phyloP scores from a whole-genome alignment of 2,888 invertebrate genomes.

The Agelastica alni region DNA sequence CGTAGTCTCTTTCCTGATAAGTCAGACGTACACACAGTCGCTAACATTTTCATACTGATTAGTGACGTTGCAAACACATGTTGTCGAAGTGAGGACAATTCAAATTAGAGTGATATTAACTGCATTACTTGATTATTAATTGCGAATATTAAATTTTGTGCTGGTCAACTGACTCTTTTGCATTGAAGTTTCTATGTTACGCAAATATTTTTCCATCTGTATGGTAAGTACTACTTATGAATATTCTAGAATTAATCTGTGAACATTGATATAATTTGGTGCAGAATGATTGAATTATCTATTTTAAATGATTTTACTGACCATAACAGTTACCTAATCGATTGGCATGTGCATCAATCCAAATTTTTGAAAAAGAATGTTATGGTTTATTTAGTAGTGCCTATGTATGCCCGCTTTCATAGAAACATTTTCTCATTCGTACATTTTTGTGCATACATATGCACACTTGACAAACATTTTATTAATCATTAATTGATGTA shows the following conservation, averaged over 20 bases:
- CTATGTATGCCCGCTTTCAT: slow-evolving; percentile 50
- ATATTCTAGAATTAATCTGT: slow-evolving; percentile 14
- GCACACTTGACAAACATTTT: slow-evolving; percentile 39
- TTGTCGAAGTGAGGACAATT: too few species aligned
- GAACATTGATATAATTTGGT: slow-evolving; percentile 35
- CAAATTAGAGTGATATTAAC: too few species aligned
- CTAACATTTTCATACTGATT: too few species aligned
- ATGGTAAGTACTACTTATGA: too few species aligned
- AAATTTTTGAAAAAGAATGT: slow-evolving; percentile 38
- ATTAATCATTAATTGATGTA: slow-evolving; percentile 27
- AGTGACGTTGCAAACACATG: too few species aligned
- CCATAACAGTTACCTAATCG: slow-evolving; percentile 29
- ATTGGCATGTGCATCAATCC: slow-evolving; percentile 49
- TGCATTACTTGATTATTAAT: too few species aligned
- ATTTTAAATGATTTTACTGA: slow-evolving; percentile 28
- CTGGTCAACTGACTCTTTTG: too few species aligned
- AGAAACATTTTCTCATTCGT: slow-evolving; percentile 13
- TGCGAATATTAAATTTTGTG: too few species aligned
- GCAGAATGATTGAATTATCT: slow-evolving; percentile 55
- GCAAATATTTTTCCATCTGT: too few species aligned
- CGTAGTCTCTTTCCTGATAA: too few species aligned
- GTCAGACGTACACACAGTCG: too few species aligned
- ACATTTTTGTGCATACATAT: slow-evolving; percentile 46
- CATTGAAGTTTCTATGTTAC: too few species aligned
- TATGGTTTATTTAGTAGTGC: slow-evolving; percentile 46